phyloP scores from a whole-genome alignment of 2,888 invertebrate species.

The Athetis lepigone region DNA sequence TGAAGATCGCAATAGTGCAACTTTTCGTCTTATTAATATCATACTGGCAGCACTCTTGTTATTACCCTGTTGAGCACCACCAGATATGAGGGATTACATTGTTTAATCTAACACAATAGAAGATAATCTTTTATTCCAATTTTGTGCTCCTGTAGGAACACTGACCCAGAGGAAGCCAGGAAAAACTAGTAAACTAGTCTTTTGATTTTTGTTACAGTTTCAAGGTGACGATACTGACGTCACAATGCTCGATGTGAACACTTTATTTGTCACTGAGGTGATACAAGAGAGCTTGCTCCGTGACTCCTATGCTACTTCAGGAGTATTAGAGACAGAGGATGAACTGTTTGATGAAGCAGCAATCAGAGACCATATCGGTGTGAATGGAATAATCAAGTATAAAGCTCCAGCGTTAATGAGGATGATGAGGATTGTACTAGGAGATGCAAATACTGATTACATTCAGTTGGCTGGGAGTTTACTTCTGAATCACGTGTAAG shows the following conservation, averaged over 20 bases:
- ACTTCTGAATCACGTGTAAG: slow-evolving; percentile 75
- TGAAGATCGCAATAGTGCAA: too few relatives aligned
- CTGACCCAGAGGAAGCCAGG: too few relatives aligned
- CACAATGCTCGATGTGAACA: slow-evolving; percentile 75
- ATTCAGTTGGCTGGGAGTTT: slow-evolving; percentile 72
- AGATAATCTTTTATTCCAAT: too few relatives aligned
- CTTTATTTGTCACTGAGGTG: slow-evolving; percentile 81
- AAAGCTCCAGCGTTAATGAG: slow-evolving; percentile 82
- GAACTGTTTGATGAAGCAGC: slow-evolving; percentile 72
- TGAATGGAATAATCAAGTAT: slow-evolving; percentile 74
- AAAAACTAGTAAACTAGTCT: too few relatives aligned
- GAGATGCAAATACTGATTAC: slow-evolving; percentile 71
- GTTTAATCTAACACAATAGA: too few relatives aligned
- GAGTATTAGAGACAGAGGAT: slow-evolving; percentile 66
- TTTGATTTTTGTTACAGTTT: too few relatives aligned
- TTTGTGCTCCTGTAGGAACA: too few relatives aligned
- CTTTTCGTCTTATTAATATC: too few relatives aligned
- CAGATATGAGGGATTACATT: too few relatives aligned
- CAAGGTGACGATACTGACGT: slow-evolving; percentile 74
- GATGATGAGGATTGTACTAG: slow-evolving; percentile 76
- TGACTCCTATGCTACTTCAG: slow-evolving; percentile 72
- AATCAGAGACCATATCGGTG: slow-evolving; percentile 70
- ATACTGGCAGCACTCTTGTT: too few relatives aligned
- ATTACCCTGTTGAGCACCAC: too few relatives aligned
- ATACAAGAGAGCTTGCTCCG: slow-evolving; percentile 81